Conservation (phyloP, 2,888 invertebrate species). For the Sturmia bella region DNA sequence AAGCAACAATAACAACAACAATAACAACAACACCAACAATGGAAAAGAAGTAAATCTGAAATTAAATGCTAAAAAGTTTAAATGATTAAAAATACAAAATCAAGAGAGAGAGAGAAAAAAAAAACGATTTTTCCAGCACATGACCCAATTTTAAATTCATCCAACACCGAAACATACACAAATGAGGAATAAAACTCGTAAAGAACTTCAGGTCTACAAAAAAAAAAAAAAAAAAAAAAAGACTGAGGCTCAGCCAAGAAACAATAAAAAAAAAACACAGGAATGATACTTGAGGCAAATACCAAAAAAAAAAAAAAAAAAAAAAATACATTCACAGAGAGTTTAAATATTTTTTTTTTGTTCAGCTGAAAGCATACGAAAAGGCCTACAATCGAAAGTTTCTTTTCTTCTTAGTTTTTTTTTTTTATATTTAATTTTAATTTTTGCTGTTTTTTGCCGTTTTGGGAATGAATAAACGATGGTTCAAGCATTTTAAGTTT, state of each 20-base stretch:
- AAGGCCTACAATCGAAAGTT: conserved; percentile 71
- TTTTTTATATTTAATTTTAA: background rate
- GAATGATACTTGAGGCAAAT: background rate
- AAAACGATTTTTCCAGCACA: conserved; percentile 75
- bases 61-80: conserved; percentile 36
- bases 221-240: conserved; percentile 39
- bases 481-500: conserved; percentile 21
- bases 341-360: conserved; percentile 25
- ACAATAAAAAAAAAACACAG: background rate
- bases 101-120: conserved; percentile 33
- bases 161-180: conserved; percentile 63
- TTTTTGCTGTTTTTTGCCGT: background rate
- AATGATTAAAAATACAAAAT: conserved; percentile 48
- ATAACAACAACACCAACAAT: conserved; percentile 2
- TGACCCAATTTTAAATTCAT: conserved; percentile 79
- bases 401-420: conserved; percentile 2
- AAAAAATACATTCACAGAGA: conserved; percentile 46
- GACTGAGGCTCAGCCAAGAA: conserved; percentile 36
- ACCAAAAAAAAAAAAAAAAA: conserved; percentile 23
- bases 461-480: background rate
- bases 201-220: conserved; percentile 48
- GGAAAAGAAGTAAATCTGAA: conserved; percentile 20
- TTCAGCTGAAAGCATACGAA: background rate
- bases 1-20: no score
- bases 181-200: conserved; percentile 24